Conservation (phyloP, 1,140 invertebrate genomes). For the Pantala flavescens region DNA sequence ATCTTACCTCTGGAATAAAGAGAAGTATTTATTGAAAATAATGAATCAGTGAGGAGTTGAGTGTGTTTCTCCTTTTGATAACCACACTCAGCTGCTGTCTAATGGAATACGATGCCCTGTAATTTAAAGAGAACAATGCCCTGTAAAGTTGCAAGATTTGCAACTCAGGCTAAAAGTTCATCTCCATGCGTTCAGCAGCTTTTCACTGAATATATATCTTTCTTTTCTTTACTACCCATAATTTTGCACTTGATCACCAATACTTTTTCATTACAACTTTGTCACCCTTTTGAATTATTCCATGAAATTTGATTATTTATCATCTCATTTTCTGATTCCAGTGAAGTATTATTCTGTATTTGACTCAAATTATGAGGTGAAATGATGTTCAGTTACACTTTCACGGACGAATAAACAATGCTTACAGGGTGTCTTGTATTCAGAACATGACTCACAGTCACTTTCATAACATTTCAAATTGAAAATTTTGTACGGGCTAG, state of each 20-base stretch:
- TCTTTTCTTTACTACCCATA: not conserved
- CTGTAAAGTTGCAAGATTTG: not conserved
- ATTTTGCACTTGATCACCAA: too few species aligned
- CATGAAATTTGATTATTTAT: too few species aligned
- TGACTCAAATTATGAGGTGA: not conserved
- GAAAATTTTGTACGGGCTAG: slow-evolving; percentile 2
- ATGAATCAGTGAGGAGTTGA: slow-evolving; percentile 9
- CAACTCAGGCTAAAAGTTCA: not conserved
- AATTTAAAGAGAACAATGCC: not conserved
- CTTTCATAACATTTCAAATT: not conserved
- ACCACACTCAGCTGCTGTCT: slow-evolving; percentile 3
- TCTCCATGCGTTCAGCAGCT: not conserved
- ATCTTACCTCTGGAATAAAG: not conserved
- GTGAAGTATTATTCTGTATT: too few species aligned
- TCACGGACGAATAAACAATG: not conserved
- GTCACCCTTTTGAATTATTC: too few species aligned
- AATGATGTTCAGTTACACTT: not conserved
- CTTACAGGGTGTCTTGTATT: slow-evolving; percentile 9
- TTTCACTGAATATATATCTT: not conserved
- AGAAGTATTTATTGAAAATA: not conserved
- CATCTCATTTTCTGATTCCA: too few species aligned
- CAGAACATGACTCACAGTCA: not conserved
- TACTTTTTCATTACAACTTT: too few species aligned
- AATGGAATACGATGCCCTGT: not conserved
- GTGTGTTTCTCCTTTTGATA: slow-evolving; percentile 6